Evolutionary conservation across 1,140 invertebrate species (phyloP), one percentile per base, ranked within the genome.

Genomic region (Drosophila nigromelanica): DNA sequence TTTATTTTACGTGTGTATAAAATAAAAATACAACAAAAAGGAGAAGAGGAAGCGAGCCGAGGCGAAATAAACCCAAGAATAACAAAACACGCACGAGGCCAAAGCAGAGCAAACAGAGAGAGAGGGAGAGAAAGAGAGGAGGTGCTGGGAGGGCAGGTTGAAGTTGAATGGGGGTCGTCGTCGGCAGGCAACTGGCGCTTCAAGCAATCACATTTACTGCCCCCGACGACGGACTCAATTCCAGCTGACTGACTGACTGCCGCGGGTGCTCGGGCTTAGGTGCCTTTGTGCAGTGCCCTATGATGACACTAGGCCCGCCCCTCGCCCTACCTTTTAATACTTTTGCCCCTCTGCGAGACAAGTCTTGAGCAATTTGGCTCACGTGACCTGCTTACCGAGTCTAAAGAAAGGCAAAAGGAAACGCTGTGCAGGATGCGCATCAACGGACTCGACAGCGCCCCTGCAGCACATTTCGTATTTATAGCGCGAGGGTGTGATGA

Each of bases 321-420:
- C n/a, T 4, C 3, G n/a, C 61, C 5, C 1, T 14, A 27, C n/a
- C 12, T 6, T 2, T 10, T 10, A 18, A 10, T 2, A 11, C 18
- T 18, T 1, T 18, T 18, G 18, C 18, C 18, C 18, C 18, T 37
- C 40, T n/a, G 8, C 24, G 40, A 64, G 18, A 12, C 60, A 43
- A 50, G 71, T 69, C 72, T 74, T 85, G 48, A 77, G 80, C 81
- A 69, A 69, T 80, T 78, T 75, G 39, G 45, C 48, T 89, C 79
- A 87, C 83, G 83, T 87, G 83, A 87, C 83, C 83, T 89, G 83
- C 80, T 87, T 87, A 79, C 83, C 58, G 87, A 86, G 71, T 81
- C 82, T 78, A 68, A 71, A 66, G 33, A 43, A 50, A 60, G 47
- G 35, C 47, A 72, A 67, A 73, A 73, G 76, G 59, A 74, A 76